Base-by-base conservation (phyloP, 92 coral and sea anemone species). In the Palythoa heliodiscus region DNA sequence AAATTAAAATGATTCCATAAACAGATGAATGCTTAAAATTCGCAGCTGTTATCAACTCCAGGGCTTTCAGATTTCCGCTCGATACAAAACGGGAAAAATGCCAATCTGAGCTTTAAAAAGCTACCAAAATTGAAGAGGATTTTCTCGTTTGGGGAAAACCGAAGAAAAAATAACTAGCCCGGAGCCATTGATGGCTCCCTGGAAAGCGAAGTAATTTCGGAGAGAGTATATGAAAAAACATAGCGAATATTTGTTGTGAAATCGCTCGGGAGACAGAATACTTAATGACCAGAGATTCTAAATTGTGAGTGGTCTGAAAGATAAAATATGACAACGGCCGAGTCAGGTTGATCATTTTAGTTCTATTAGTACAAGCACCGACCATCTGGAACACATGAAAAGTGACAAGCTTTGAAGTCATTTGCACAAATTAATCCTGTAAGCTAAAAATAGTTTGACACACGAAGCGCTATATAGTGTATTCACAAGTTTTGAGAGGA, bases 1-100 rank as follows among this genome's bases (percentile, higher is more conserved):
- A 93, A 93, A 93, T 93, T 93, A 93, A 93, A 93, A 90, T 93
- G 95, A 92, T 86, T 86, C 95, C 77, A 92, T 90, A 93, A 93
- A 93, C 95, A 93, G 87, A 92, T 89, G 92, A 89, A 77, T 71
- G 83, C 93, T 90, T 89, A 92, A 92, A 67, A 86, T 92, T 89
- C 95, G 84, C 97, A 93, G 97, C 97, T 93, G 97, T 88, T 90
- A 80, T 47, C 84, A 24, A 11, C 73, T 80, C 40, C 84, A 43
- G 73, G 70, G 43, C 58, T 23, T 80, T 80, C 84, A 80, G 84
- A 80, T 80, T 80, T 80, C 84, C 84, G 84, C 70, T 80, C 73
- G 61, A 66, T 80, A 80, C 84, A 80, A 80, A 80, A 80, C 84
- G 84, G 84, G 84, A 80, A 80, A 64, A 80, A 53, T 80, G 84